Conservation (phyloP, 2,888 invertebrate genomes). For the Drosophila crucigera region DNA sequence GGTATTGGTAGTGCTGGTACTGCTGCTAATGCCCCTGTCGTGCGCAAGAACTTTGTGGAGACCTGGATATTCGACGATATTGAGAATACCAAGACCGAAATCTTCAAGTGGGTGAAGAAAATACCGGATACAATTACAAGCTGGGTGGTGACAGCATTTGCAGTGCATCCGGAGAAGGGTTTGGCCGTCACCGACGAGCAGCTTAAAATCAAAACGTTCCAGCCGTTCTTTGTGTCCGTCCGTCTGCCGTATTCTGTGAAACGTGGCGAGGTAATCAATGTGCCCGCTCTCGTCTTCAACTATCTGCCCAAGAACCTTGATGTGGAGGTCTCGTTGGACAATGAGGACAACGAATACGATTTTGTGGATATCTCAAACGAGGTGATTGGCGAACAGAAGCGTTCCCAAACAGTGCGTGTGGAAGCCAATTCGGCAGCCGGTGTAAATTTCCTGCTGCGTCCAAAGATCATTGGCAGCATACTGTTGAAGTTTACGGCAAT, state of each 20-base stretch:
- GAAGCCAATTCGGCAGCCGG: conserved; percentile 90
- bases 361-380: conserved; percentile 94
- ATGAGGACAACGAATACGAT: conserved; percentile 92
- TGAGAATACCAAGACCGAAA: conserved; percentile 70
- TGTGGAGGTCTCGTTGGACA: conserved; percentile 93
- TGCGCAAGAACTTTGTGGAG: conserved; percentile 89
- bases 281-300: conserved; percentile 94
- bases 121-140: conserved; percentile 93
- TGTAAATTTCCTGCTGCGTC: conserved; percentile 93
- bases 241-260: conserved; percentile 96
- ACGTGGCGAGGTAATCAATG: conserved; percentile 94
- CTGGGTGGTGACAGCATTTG: conserved; percentile 93
- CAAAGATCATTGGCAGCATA: conserved; percentile 90
- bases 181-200: conserved; percentile 90
- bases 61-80: conserved; percentile 88
- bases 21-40: conserved; percentile 24
- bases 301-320: conserved; percentile 91
- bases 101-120: conserved; percentile 84
- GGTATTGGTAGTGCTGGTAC: neutral
- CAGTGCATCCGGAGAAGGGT: conserved; percentile 90
- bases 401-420: conserved; percentile 89
- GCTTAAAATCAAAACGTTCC: conserved; percentile 90
- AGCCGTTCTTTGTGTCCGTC: conserved; percentile 93
- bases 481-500: conserved; percentile 91
- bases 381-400: conserved; percentile 93